Evolutionary conservation across 2,888 invertebrate genomes (phyloP), one percentile per base, ranked within the genome.

Genomic region (Acrobeloides nanus): DNA sequence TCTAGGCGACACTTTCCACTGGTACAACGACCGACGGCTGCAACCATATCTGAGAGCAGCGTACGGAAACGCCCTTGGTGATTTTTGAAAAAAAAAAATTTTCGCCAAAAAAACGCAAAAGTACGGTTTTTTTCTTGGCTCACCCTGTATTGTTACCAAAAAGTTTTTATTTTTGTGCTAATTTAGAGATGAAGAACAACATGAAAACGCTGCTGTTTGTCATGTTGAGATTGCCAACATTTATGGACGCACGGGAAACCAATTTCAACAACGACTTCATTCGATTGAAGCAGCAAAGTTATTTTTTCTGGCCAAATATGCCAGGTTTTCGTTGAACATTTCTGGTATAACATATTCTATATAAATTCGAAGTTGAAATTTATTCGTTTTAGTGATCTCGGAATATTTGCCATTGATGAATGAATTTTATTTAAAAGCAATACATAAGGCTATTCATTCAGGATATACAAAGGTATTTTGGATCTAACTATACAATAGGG

Each of bases 261-360:
- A n/a, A n/a, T n/a, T n/a, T n/a, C n/a, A n/a, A n/a, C n/a, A n/a
- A n/a, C 20, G 6, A 7, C 26, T 41, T 7, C n/a, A 49, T 31
- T 48, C 43, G 47, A n/a, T 61, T 6, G 48, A 61, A 18, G 55
- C 53, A 15, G 61, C 45, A 8, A n/a, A 48, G 7, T 29, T 51
- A 15, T 54, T 40, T 29, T 31, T 39, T 21, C 23, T 24, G n/a
- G 57, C 38, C 17, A 31, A 37, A 12, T 27, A 50, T 7, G 12
- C 23, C 10, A 17, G 52, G 17, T 38, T 42, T 10, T n/a, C 25
- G 15, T 32, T 53, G 10, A 20, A 52, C 43, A 26, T 25, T 15
- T 23, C 45, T 5, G 15, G 46, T 44, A 17, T n/a, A 6, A 32
- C 15, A 27, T 17, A 39, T 12, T 8, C 6, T 8, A 15, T 15